These are phyloP conservation scores for Hedya salicella DNA, from an alignment of 2,888 invertebrate species.

Conservation along the genomic window DNA sequence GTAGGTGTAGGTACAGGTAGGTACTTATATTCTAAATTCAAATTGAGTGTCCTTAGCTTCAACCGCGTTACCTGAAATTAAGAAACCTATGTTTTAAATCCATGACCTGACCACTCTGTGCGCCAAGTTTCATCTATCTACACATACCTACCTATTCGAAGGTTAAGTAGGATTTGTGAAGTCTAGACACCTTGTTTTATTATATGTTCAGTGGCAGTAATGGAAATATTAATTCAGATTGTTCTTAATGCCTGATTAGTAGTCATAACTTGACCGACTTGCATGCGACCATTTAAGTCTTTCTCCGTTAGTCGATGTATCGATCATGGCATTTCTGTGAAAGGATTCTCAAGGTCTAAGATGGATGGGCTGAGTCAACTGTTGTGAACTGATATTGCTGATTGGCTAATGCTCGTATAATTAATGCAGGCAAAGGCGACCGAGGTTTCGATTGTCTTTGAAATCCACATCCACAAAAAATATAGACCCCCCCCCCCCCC, in stretches of 20 bases:
- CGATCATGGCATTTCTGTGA: conserved; percentile 31
- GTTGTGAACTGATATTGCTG: not conserved
- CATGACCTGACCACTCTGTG: too few relatives aligned
- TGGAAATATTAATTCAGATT: not conserved
- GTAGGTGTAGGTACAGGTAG: too few relatives aligned
- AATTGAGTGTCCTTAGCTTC: too few relatives aligned
- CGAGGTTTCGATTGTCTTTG: not conserved
- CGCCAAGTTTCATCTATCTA: too few relatives aligned
- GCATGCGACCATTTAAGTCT: conserved; percentile 25
- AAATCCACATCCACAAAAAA: too few relatives aligned
- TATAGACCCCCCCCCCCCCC: too few relatives aligned
- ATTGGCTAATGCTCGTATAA: conserved; percentile 22
- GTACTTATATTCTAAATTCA: too few relatives aligned
- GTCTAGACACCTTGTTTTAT: not conserved
- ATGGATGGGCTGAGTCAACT: conserved; percentile 18
- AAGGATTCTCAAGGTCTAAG: conserved; percentile 35
- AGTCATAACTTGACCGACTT: conserved; percentile 38
- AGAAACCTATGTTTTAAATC: too few relatives aligned
- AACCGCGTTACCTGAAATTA: too few relatives aligned
- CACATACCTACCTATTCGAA: too few relatives aligned
- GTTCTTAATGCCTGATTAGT: conserved; percentile 4
- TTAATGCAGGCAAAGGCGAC: conserved; percentile 1
- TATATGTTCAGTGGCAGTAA: not conserved
- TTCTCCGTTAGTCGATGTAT: conserved; percentile 24
- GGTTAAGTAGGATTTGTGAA: too few relatives aligned